Evolutionary conservation across 2,888 invertebrate species (phyloP), one percentile per base, ranked within the genome.

Genomic region (Apocheima hispidaria): DNA sequence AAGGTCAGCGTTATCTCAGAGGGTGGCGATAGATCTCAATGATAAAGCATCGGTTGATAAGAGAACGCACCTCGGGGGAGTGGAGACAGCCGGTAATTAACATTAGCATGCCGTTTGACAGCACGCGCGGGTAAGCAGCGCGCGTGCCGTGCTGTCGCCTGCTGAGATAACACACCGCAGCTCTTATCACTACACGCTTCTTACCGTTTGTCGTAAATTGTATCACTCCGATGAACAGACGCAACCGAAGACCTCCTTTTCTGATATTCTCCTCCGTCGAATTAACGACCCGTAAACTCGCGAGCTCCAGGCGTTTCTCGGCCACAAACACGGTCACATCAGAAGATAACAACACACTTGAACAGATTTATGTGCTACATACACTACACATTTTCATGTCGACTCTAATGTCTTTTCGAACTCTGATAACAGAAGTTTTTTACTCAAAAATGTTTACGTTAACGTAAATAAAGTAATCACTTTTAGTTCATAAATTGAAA

Each of bases 151-250:
- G 68, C 68, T 77, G 21, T 66, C 74, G 69, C 74, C 74, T 77
- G 75, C 76, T 62, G 72, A 79, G 86, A 90, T 90, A 89, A 85
- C 84, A 77, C 81, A 73, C 81, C 83, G 75, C 52, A 36, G 86
- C 86, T 86, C 89, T 89, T 88, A 90, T 91, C 90, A 88, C 81
- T 86, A 85, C 77, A 80, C 73, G 81, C 81, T 85, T 77, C 91
- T 92, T 92, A 92, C 92, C 92, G 92, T 90, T 87, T 83, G 84
- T 91, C 89, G 90, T 90, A 89, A 91, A 92, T 90, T 87, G 86
- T 90, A 88, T 89, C 92, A 87, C 88, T 82, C 81, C 88, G 84
- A 87, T 88, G 90, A 88, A 78, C 87, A 85, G 83, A 87, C 82
- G 82, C 82, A 76, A 80, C 75, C 81, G 82, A 84, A 83, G 81